Evolutionary conservation across 2,113 vertebrate genomes (phyloP), one percentile per base, ranked within the genome.

Genomic region (Hippocampus guttulatus): DNA sequence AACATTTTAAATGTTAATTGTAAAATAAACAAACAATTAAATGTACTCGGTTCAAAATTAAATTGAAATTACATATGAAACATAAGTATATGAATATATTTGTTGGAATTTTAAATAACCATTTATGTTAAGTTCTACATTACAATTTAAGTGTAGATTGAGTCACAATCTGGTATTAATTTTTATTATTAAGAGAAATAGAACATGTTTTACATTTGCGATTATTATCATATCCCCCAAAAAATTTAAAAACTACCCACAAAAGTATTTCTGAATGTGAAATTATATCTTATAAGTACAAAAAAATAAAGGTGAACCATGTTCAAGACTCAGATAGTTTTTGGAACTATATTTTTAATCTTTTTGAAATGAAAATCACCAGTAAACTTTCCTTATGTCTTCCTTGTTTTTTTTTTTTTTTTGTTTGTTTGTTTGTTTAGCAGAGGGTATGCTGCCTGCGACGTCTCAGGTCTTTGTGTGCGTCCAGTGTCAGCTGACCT

Each of bases 401-500:
- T 76, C 23, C 69, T 65, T 18, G 43, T 45, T 45, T 45, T 15
- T 14, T 1, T 45, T 14, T 45, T 30, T 2, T 45, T 45, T 45
- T 15, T 14, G 0, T 45, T 14, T 45, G 1, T 2, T 11, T 43
- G 2, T 52, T 2, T 38, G 5, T 38, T 20, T 60, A 69, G 1
- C 54, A 92, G 89, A 86, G 70, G 81, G 23, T 16, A 71, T 61
- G 7, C 0, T 54, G 1, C 21, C 79, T 3, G 69, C 40, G 0
- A 15, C 75, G 0, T 71, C 79, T 30, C 75, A 88, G 66, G 33
- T 89, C 70, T 91, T 87, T 66, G 61, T 67, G 25, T 93, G 92
- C 65, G 52, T 83, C 30, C 70, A 80, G 57, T 93, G 92, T 67
- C 81, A 77, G 62, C 87, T 91, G 49, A 79, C 91, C 54, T 93